Evolutionary conservation across 2,888 invertebrate genomes (phyloP), one percentile per base, ranked within the genome.

Genomic region (Caradrina kadenii): DNA sequence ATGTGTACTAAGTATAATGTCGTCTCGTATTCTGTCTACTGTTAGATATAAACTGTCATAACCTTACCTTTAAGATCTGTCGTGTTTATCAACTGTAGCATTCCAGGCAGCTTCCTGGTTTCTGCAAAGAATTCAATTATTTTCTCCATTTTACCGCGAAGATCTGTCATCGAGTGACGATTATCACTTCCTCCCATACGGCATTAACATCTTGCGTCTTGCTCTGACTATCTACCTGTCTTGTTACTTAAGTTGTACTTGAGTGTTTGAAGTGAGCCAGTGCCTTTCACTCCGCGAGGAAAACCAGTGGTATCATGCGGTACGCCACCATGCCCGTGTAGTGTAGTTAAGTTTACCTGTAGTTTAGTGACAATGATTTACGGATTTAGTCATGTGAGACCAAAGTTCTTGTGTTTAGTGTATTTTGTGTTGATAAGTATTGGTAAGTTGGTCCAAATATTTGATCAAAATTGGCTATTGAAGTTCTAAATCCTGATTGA

Each of bases 271-370:
- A 73, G 66, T 48, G 80, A 74, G 52, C 68, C 83, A 83, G 83
- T 78, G 92, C 93, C 95, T 95, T 95, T 94, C 95, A 94, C 94
- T 94, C 50, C 35, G 49, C 88, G 70, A 75, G 79, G 68, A 80
- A 77, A 73, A 77, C 69, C 69, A 69, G 79, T 52, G 74, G 73
- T 55, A 53, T 85, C 67, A 64, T 79, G 79, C 52, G 69, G 31
- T 61, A 50, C 63, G 45, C 61, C 62, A 73, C 73, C 49, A 68
- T 60, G 69, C 73, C 50, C n/a, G 52, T 66, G 49, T 72, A 76
- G 52, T 66, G 49, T 72, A 76, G 63, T 76, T 81, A 79, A 74
- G 63, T 87, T 88, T 39, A 87, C 91, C 52, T 42, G n/a, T 71
- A 66, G 79, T 68, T 67, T 63, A 91, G 89, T 86, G 82, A 88